Base-by-base conservation (phyloP, 2,113 vertebrate species). In the Hydropotes inermis region DNA sequence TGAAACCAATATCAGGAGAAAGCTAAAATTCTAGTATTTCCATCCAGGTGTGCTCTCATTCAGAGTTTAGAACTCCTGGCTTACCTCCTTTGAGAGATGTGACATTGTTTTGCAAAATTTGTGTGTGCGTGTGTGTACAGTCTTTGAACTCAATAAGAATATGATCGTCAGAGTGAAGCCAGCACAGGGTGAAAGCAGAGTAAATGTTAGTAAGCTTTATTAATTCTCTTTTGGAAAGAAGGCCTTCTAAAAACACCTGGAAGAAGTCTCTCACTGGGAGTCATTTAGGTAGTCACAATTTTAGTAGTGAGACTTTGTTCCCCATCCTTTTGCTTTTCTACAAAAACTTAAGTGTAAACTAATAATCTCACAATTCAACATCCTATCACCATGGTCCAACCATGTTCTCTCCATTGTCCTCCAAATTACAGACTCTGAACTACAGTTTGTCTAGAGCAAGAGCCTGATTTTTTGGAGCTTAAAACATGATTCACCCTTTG, bases 181-280 rank as follows among this genome's bases (percentile, higher is more conserved):
- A 70, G 33, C 50, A 39, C 11, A 74, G 52, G n/a, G 36, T 87
- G 64, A 85, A 76, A 96, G 92, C 95, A 87, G 70, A 93, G 36
- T 6, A 57, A 43, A 7, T 82, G 82, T 97, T 85, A 95, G 96
- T 87, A 87, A 96, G 91, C 67, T 61, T 85, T 55, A 90, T 55
- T 84, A 61, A 90, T 55, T n/a, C 25, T 52, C 50, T 39, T 76
- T 23, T 58, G 45, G 16, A 57, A 50, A 79, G 81, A 84, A 70
- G 17, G 9, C 6, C 43, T 82, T 57, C 70, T 67, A 81, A 43
- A 10, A 27, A 58, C 11, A 39, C 36, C 36, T 36, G 23, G 70
- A 50, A 45, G 74, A 84, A 12, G 19, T 27, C 39, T 45, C 83
- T 50, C 52, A 6, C 30, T 45, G 27, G 33, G 58, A 47, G 16